Evolutionary conservation across 1,140 invertebrate genomes (phyloP).

Genomic region (Samia ricini): DNA sequence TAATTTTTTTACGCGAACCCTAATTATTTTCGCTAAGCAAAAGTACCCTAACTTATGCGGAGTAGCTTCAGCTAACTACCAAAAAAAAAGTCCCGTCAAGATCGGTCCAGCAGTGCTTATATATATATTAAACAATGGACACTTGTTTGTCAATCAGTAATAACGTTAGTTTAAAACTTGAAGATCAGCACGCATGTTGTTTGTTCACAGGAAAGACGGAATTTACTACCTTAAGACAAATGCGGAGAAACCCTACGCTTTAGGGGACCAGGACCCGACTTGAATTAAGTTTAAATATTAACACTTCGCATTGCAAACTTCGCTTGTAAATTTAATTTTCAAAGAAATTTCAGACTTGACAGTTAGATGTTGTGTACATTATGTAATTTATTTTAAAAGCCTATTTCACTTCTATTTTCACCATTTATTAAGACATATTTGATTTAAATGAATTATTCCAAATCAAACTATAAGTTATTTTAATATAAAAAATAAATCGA

Average conservation of each 20-base stretch:
- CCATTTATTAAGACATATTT: too few species aligned
- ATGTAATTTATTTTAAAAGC: background rate
- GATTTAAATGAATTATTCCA: too few species aligned
- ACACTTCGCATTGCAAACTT: constrained; percentile 47
- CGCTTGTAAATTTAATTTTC: constrained; percentile 58
- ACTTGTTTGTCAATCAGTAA: constrained; percentile 38
- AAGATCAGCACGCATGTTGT: constrained; percentile 36
- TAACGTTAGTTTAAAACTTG: constrained; percentile 36
- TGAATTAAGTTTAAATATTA: constrained; percentile 52
- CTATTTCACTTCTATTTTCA: constrained; percentile 14
- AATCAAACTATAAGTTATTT: too few species aligned
- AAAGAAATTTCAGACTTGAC: constrained; percentile 34
- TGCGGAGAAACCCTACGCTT: constrained; percentile 58
- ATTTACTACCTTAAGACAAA: constrained; percentile 71
- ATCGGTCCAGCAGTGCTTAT: too few species aligned
- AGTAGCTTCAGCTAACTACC: too few species aligned
- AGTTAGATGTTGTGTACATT: constrained; percentile 17
- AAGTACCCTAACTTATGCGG: too few species aligned
- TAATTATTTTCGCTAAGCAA: too few species aligned
- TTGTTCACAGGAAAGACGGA: constrained; percentile 68
- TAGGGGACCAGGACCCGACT: constrained; percentile 41
- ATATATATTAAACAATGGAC: constrained; percentile 51
- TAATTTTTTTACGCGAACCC: too few species aligned
- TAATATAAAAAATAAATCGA: too few species aligned
- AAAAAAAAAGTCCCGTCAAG: too few species aligned